Percentiles rank a stretch among this genome's conserved stretches.
phyloP scores from a whole-genome alignment of 2,113 vertebrate species.

The Oryzias woworae region DNA sequence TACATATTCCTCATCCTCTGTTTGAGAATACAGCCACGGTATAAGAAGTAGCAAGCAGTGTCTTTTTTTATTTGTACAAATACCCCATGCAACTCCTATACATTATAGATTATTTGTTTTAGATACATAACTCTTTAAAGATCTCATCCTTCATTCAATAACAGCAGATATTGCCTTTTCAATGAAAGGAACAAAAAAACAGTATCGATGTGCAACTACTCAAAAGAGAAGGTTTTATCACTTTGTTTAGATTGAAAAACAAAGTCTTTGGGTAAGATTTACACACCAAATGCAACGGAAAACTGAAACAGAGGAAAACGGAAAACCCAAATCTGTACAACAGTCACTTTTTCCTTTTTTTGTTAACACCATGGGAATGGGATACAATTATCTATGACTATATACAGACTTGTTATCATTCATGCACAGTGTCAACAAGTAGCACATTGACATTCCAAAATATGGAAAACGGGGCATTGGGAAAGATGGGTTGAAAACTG shows the following conservation, averaged over 20 bases:
- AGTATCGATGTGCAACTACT: slow-evolving; percentile 73
- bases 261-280: slow-evolving; percentile 34
- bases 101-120: slow-evolving; percentile 58
- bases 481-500: slow-evolving; percentile 24
- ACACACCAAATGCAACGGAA: slow-evolving; percentile 42
- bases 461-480: slow-evolving; percentile 66
- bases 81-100: slow-evolving; percentile 70
- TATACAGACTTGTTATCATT: slow-evolving; percentile 83
- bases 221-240: slow-evolving; percentile 28
- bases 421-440: slow-evolving; percentile 83
- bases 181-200: slow-evolving; percentile 32
- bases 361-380: slow-evolving; percentile 69
- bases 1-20: slow-evolving; percentile 62
- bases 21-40: slow-evolving; percentile 76
- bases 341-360: slow-evolving; percentile 67
- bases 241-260: slow-evolving; percentile 54
- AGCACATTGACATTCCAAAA: slow-evolving; percentile 83
- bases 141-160: slow-evolving; percentile 71
- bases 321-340: slow-evolving; percentile 74
- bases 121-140: slow-evolving; percentile 64
- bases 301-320: slow-evolving; percentile 40
- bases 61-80: slow-evolving; percentile 66
- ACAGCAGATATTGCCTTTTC: slow-evolving; percentile 83
- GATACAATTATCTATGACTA: slow-evolving; percentile 76
- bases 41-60: slow-evolving; percentile 73